Evolutionary conservation across 23 tunicate genomes (phyloP).

Genomic region (Halocynthia roretzi): DNA sequence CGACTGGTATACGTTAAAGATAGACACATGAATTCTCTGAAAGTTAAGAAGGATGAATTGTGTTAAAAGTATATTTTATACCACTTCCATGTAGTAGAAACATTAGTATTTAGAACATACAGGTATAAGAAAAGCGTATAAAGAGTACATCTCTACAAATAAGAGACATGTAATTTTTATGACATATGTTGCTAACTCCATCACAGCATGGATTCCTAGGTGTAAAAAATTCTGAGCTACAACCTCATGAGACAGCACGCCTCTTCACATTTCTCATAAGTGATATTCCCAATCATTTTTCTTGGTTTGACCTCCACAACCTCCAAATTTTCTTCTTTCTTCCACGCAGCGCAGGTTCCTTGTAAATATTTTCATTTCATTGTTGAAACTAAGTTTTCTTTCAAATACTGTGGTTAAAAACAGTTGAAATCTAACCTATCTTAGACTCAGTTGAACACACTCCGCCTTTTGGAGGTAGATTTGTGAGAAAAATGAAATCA

Average conservation of each 20-base stretch:
- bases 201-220: no score
- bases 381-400: background rate
- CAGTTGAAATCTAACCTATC: slow-evolving; percentile 18
- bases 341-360: no score
- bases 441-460: slow-evolving; percentile 45
- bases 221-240: no score
- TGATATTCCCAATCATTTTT: slow-evolving; percentile 11
- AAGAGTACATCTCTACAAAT: no score
- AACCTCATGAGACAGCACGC: slow-evolving; percentile 77
- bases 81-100: no score
- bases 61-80: background rate
- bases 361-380: background rate
- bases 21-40: slow-evolving; percentile 85
- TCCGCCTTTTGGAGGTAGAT: slow-evolving; percentile 79
- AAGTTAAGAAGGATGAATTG: background rate
- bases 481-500: slow-evolving; percentile 58
- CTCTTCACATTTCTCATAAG: slow-evolving; percentile 44
- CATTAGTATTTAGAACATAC: no score
- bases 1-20: slow-evolving; percentile 40
- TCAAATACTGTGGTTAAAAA: background rate
- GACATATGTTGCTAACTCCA: no score
- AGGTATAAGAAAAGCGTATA: no score
- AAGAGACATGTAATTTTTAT: no score
- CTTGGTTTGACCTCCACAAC: background rate
- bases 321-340: no score